Evolutionary conservation across 2,113 vertebrate species (phyloP).

Genomic region (Toxotes jaculatrix): DNA sequence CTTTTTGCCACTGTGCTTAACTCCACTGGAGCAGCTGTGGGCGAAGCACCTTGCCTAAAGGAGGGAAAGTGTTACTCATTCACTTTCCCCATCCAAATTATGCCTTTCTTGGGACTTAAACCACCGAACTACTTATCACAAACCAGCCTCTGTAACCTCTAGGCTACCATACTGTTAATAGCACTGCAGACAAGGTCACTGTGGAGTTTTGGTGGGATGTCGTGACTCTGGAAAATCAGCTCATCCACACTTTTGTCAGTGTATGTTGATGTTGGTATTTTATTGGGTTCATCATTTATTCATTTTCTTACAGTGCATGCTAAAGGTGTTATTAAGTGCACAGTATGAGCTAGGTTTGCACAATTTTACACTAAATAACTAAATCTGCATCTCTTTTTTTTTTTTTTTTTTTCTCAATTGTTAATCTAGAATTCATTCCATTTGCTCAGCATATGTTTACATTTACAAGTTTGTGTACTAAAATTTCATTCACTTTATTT

Average conservation of each 20-base stretch:
- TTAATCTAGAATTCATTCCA: constrained; percentile 1
- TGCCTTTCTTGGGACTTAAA: constrained; percentile 41
- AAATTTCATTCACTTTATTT: constrained; percentile 33
- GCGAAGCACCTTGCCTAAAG: constrained; percentile 68
- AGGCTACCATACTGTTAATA: constrained; percentile 13
- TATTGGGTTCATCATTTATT: background rate
- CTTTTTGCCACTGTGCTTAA: constrained; percentile 44
- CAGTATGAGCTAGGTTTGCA: background rate
- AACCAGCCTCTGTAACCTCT: constrained; percentile 28
- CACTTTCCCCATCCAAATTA: constrained; percentile 50
- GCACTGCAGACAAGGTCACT: constrained; percentile 19
- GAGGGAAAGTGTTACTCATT: constrained; percentile 72
- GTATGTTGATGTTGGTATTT: background rate
- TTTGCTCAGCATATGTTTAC: constrained; percentile 30
- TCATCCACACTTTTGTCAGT: background rate
- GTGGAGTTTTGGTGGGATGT: background rate
- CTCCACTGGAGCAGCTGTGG: constrained; percentile 51
- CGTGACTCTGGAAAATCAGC: constrained; percentile 10
- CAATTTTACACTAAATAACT: background rate
- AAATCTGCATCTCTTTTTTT: background rate
- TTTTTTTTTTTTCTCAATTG: background rate
- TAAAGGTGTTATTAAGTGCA: background rate
- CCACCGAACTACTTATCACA: constrained; percentile 40
- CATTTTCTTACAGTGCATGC: background rate
- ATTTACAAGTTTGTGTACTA: constrained; percentile 16